Base-by-base conservation (phyloP, 2,888 invertebrate species). In the Platycnemis pennipes region DNA sequence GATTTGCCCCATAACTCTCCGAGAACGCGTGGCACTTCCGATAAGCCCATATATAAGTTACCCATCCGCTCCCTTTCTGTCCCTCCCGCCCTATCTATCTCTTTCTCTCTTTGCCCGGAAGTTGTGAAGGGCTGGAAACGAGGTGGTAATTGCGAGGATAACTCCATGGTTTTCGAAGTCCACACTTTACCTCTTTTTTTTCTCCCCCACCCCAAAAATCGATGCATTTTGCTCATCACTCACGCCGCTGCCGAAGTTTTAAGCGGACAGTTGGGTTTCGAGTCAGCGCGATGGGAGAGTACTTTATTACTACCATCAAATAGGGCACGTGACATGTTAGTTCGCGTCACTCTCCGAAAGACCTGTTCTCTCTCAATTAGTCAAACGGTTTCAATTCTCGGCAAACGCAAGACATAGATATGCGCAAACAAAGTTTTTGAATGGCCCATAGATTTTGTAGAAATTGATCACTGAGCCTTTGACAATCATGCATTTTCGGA, bases 1-100 rank as follows among this genome's bases (percentile, higher is more conserved):
- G 91, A 91, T 91, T 91, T 91, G 91, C 69, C 69, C 91, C 91
- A 91, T 91, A 91, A 91, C 49, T 91, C 91, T 91, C 91, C 91
- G 44, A 42, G 91, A 44, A 69, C 91, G 91, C 91, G 91, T 91
- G 91, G 91, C 91, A 63, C 91, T 69, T 44, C 91, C 63, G 91
- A 91, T 91, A 91, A 91, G 91, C 91, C 69, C 91, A 91, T 94
- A 56, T 94, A 94, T 94, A 94, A 85, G 87, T 63, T 87, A 94
- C 56, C 88, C 88, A 88, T 94, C 63, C 94, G 42, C 87, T 94
- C 94, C 42, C 91, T 91, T 56, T 91, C 91, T 46, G 53, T 53
- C 91, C 56, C 91, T 91, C 91, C 37, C 91, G 26, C 56, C 42
- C 37, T 91, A 49, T 91, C 77, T 77, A 77, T 77, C 77, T 44